Evolutionary conservation across 2,888 invertebrate species (phyloP).

Genomic region (Cheilosia urbana): DNA sequence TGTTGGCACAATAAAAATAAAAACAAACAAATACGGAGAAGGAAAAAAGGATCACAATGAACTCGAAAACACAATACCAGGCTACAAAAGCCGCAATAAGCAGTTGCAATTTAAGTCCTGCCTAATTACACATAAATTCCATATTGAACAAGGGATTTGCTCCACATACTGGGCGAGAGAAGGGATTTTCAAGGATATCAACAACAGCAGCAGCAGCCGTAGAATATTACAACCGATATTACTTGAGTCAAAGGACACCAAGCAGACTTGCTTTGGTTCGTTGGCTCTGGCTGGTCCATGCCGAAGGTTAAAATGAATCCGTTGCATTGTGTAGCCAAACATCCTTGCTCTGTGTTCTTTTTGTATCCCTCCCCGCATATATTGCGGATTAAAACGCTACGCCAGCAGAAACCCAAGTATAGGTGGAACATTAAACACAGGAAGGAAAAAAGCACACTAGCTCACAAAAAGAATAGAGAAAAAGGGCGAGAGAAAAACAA

Average conservation of each 20-base stretch:
- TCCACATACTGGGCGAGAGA: not conserved
- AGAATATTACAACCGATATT: conserved; percentile 68
- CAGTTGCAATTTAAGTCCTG: conserved; percentile 73
- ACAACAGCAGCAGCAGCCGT: conserved; percentile 43
- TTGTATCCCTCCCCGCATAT: conserved; percentile 14
- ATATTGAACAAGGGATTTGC: conserved; percentile 72
- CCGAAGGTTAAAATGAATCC: conserved; percentile 62
- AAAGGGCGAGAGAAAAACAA: conserved; percentile 1
- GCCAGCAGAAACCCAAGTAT: conserved; percentile 58
- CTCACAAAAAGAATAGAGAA: conserved; percentile 9
- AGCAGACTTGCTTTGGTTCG: conserved; percentile 35
- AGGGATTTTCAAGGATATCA: conserved; percentile 21
- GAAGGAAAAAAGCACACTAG: not conserved
- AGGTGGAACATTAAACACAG: conserved; percentile 58
- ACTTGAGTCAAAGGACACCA: conserved; percentile 53
- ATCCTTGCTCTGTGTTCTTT: conserved; percentile 36
- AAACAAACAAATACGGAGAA: conserved; percentile 24
- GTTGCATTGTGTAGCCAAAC: conserved; percentile 56
- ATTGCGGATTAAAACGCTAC: conserved; percentile 67
- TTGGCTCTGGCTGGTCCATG: conserved; percentile 34
- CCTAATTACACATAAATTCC: conserved; percentile 75
- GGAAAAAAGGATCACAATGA: conserved; percentile 42
- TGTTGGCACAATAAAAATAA: conserved; percentile 53
- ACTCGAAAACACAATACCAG: conserved; percentile 54
- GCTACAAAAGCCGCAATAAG: conserved; percentile 72